Percentiles rank a stretch among this genome's conserved stretches.
Conservation (phyloP, 2,888 invertebrate species). For the Caenorhabditis sp. region DNA sequence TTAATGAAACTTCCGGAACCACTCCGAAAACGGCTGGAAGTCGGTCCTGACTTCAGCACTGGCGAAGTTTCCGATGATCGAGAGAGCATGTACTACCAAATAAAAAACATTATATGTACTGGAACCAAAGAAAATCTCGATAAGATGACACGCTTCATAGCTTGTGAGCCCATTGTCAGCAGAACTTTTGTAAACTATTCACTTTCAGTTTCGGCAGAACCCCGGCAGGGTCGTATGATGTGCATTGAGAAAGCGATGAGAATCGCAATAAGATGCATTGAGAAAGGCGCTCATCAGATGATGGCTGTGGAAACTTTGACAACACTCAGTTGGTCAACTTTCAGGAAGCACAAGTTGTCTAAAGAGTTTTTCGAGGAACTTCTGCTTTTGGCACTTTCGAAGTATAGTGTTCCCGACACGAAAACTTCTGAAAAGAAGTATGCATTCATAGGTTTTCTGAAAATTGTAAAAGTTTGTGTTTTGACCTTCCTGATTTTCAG, state of each 20-base stretch:
- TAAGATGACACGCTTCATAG: constrained; percentile 2
- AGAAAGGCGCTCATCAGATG: neutral
- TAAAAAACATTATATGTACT: neutral
- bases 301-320: constrained; percentile 24
- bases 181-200: neutral
- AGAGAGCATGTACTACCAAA: constrained; percentile 41
- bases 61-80: constrained; percentile 6
- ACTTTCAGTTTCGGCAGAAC: neutral
- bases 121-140: neutral
- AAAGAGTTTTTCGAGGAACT: constrained; percentile 42
- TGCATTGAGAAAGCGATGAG: constrained; percentile 7
- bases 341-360: neutral
- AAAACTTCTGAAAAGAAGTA: constrained; percentile 18
- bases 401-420: constrained; percentile 36
- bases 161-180: neutral
- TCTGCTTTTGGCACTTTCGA: constrained; percentile 38
- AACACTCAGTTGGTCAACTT: neutral
- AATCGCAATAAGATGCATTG: constrained; percentile 29
- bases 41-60: constrained; percentile 11
- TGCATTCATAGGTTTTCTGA: constrained; percentile 40
- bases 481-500: constrained; percentile 6
- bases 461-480: neutral
- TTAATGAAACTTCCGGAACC: constrained; percentile 11
- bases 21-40: constrained; percentile 18
- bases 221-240: too few relatives aligned